Percentiles rank a stretch among this genome's conserved stretches.
phyloP scores from a whole-genome alignment of 1,140 invertebrate genomes.

The Eriocheir sinensis region DNA sequence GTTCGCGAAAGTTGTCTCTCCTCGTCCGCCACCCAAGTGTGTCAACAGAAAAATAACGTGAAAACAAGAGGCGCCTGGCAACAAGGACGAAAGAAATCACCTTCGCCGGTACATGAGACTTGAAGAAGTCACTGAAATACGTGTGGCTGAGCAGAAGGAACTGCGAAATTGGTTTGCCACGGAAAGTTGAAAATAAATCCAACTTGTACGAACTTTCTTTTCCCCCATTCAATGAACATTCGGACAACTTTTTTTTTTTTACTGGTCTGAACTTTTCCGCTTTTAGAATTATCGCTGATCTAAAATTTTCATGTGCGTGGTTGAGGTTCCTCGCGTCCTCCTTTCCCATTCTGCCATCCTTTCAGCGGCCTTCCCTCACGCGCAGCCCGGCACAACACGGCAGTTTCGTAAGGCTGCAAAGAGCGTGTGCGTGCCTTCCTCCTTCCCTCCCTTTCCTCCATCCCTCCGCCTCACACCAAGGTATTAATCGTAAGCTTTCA shows the following conservation, averaged over 20 bases:
- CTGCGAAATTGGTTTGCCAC: conserved; percentile 3
- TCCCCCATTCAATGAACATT: conserved; percentile 1
- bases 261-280: background rate
- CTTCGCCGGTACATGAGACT: background rate
- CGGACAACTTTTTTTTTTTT: background rate
- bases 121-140: background rate
- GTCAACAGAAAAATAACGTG: background rate
- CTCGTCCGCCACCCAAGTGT: background rate
- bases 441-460: background rate
- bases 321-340: background rate
- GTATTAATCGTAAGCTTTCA: conserved; percentile 25
- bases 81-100: conserved; percentile 2
- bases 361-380: too few relatives aligned
- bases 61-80: background rate
- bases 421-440: background rate
- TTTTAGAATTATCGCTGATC: background rate
- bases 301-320: background rate
- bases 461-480: background rate
- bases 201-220: conserved; percentile 17
- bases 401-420: background rate
- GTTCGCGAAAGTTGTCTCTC: background rate
- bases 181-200: conserved; percentile 8
- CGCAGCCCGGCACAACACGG: background rate
- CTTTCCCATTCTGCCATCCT: background rate
- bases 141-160: conserved; percentile 20